These are phyloP conservation scores for Xenotilapia caudafasciata DNA, from an alignment of 2,113 vertebrate genomes.

Conservation along the genomic window DNA sequence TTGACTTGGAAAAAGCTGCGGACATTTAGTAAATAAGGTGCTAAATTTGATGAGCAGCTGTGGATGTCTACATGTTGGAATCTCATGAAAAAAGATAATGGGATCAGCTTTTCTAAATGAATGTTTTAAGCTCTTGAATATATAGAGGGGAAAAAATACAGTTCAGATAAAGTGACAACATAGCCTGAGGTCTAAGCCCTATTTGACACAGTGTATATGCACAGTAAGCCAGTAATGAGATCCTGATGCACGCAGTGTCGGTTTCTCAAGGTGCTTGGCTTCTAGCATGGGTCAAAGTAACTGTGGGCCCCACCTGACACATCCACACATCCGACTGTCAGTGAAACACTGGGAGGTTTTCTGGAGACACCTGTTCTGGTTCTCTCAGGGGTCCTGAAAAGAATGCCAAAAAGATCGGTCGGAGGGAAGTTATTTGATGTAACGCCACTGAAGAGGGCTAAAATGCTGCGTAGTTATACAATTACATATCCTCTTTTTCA, in stretches of 20 bases:
- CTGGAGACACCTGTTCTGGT: conserved; percentile 42
- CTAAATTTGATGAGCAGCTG: conserved; percentile 15
- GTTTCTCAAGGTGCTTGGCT: not conserved
- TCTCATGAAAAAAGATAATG: conserved; percentile 8
- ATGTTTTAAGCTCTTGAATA: not conserved
- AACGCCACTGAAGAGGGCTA: conserved; percentile 21
- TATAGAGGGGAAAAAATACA: conserved; percentile 11
- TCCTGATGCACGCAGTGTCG: conserved; percentile 36
- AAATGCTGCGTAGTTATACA: conserved; percentile 26
- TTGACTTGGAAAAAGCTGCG: not conserved
- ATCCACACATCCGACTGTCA: conserved; percentile 26
- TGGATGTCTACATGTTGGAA: conserved; percentile 10
- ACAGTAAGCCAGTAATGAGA: conserved; percentile 41
- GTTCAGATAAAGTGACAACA: conserved; percentile 51
- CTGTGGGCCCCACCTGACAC: conserved; percentile 12
- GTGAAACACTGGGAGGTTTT: conserved; percentile 21
- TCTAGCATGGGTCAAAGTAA: not conserved
- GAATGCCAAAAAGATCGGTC: not conserved
- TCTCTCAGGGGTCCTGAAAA: not conserved
- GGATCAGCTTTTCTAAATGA: conserved; percentile 14
- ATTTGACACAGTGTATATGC: conserved; percentile 39
- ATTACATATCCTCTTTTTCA: conserved; percentile 16
- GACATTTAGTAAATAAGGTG: not conserved
- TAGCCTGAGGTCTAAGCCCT: not conserved
- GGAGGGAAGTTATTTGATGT: conserved; percentile 30